phyloP scores from a whole-genome alignment of 2,113 vertebrate species.

The Henicopernis longicauda region DNA sequence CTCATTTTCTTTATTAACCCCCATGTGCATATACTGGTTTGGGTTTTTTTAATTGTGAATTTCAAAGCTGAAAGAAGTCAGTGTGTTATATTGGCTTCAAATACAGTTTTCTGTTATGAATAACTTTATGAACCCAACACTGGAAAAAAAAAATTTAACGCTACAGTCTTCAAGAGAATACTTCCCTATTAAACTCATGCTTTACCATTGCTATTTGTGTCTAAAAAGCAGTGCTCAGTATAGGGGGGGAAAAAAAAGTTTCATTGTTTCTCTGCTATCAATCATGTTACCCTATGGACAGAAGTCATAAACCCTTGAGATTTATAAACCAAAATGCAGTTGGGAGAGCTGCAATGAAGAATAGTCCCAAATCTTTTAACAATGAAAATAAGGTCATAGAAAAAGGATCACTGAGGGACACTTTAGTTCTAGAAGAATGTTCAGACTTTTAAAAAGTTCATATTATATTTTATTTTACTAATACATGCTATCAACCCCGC shows the following conservation, averaged over 20 bases:
- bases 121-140: background rate
- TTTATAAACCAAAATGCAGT: background rate
- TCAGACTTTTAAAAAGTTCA: background rate
- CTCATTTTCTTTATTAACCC: background rate
- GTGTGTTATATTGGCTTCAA: background rate
- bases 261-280: background rate
- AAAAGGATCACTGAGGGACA: background rate
- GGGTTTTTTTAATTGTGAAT: background rate
- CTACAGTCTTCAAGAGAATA: background rate
- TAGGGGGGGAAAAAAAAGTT: fast-evolving
- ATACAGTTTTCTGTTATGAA: background rate
- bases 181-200: background rate
- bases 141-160: background rate
- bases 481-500: background rate
- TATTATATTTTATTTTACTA: conserved; percentile 5
- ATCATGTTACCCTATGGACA: background rate
- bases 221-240: background rate
- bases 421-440: background rate
- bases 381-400: background rate
- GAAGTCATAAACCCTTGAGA: background rate
- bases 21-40: too few species aligned
- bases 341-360: background rate
- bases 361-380: background rate
- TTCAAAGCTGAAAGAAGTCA: background rate
- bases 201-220: background rate